Evolutionary conservation across 2,888 invertebrate genomes (phyloP).

Genomic region (Leistus spinibarbis): DNA sequence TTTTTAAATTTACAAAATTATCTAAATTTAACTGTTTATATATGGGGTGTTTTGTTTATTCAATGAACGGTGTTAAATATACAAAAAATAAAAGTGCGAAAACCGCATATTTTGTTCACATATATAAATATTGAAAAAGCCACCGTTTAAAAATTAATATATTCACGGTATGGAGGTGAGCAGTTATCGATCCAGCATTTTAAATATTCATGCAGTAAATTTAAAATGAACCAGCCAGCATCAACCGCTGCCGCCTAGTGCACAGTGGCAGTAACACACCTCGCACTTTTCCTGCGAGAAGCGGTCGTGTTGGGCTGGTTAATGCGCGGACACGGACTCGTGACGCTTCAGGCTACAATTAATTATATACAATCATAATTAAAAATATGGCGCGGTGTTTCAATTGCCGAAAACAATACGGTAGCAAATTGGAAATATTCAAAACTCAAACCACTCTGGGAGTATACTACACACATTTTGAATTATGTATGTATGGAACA

Average conservation of each 20-base stretch:
- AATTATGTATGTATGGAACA: background rate
- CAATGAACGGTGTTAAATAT: background rate
- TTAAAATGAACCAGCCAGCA: constrained; percentile 30
- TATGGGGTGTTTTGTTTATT: background rate
- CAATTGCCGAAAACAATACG: constrained; percentile 15
- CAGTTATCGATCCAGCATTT: constrained; percentile 34
- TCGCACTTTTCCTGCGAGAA: background rate
- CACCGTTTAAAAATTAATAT: constrained; percentile 7
- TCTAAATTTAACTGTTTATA: background rate
- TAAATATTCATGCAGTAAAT: constrained; percentile 37
- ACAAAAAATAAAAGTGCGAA: background rate
- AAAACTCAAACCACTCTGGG: background rate
- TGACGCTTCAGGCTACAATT: constrained; percentile 17
- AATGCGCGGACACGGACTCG: background rate
- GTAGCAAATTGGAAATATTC: background rate
- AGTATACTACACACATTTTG: background rate
- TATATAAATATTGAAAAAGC: background rate
- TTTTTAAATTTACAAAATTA: background rate
- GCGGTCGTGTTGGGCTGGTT: background rate
- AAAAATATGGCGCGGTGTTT: constrained; percentile 12
- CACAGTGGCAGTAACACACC: background rate
- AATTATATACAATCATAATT: constrained; percentile 26
- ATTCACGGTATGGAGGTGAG: constrained; percentile 30
- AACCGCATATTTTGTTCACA: background rate
- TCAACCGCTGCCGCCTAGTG: background rate